Evolutionary conservation across 1,140 invertebrate species (phyloP), one percentile per base, ranked within the genome.

Genomic region (Hydropsyche tenuis): DNA sequence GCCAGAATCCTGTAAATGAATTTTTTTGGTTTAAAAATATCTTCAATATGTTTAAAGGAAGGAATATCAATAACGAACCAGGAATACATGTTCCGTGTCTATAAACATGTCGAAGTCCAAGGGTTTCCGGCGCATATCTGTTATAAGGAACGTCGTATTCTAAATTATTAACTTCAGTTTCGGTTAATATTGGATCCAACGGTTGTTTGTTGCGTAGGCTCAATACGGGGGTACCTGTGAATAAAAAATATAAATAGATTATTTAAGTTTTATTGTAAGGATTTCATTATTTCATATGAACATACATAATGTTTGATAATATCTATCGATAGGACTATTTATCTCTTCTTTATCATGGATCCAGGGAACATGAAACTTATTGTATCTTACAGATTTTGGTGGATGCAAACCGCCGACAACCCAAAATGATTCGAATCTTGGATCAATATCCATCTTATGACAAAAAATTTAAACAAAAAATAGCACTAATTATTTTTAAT

Each of bases 371-470:
- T 51, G 3, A 5, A 51, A 14, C 14, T 5, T 51, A 51, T 51
- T 20, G 14, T n/a, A 51, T 14, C 3, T 5, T 4, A 51, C 46
- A 51, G 4, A 5, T 16, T 43, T 43, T n/a, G 87, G 84, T 0
- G 88, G 85, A 56, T 89, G 80, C 75, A 92, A 85, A 73, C 91
- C 90, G 73, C 93, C 93, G 69, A 87, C 86, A 78, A 86, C 87
- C 94, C 94, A 95, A 81, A 92, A 93, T 56, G 93, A 89, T 86
- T 95, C 93, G 77, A 91, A 82, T 43, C 93, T 84, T 6, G 93
- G 90, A 74, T 92, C 87, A 80, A 87, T 85, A 81, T 95, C 93
- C 51, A 90, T 81, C 87, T 90, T 16, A n/a, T 51, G 18, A 4
- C n/a, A n/a, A n/a, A 51, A 51, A n/a, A 5, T 16, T 51, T 5